phyloP scores from a whole-genome alignment of 2,797 vertebrate genomes.

The Halcyon chelicuti region DNA sequence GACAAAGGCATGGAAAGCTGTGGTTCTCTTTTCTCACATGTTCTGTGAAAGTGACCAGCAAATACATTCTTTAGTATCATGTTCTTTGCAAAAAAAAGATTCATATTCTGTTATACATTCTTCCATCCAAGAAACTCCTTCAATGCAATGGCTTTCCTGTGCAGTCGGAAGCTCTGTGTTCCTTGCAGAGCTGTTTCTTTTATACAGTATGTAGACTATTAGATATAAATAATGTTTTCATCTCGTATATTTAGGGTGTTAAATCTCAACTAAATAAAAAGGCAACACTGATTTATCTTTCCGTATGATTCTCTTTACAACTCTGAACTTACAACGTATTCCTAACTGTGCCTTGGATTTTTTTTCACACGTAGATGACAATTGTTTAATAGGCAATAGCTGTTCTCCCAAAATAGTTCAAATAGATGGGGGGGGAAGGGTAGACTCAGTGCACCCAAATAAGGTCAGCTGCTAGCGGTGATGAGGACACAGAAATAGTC shows the following conservation, averaged over 20 bases:
- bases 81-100: background rate
- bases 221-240: background rate
- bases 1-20: fast-evolving
- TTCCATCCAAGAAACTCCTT: background rate
- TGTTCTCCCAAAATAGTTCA: background rate
- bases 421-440: background rate
- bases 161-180: background rate
- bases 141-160: background rate
- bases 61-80: background rate
- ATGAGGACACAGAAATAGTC: background rate
- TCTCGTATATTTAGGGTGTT: background rate
- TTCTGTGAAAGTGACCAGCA: fast-evolving
- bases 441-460: background rate
- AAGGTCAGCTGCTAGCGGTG: background rate
- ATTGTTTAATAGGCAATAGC: background rate
- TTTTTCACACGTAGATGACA: background rate
- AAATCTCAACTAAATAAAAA: background rate
- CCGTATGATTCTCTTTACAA: background rate
- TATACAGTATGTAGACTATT: background rate
- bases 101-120: background rate
- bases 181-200: background rate
- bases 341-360: background rate
- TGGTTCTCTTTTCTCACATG: background rate
- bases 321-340: background rate
- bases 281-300: background rate